Percentiles rank a stretch among this genome's conserved stretches.
Evolutionary conservation across 2,113 vertebrate genomes (phyloP).

Genomic region (Tricholaema leucomelas): DNA sequence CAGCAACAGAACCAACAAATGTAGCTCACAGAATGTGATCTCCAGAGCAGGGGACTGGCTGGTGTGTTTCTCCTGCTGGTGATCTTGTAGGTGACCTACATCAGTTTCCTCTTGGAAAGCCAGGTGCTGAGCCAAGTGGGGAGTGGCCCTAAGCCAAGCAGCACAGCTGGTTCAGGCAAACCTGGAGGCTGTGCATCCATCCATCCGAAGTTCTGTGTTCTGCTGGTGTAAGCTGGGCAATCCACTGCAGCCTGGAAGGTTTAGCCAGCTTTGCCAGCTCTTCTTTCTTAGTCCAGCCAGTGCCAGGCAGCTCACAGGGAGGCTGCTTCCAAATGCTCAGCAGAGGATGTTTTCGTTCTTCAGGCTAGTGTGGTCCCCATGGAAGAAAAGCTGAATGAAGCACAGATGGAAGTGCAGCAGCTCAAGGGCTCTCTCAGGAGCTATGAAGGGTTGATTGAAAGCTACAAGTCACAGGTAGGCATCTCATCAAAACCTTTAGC

Average conservation of each 20-base stretch:
- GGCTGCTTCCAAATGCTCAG: neutral
- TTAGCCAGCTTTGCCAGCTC: neutral
- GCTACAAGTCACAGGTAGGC: slow-evolving; percentile 90
- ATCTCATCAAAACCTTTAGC: neutral
- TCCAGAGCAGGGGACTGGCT: neutral
- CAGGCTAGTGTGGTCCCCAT: slow-evolving; percentile 77
- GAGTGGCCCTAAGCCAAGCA: neutral
- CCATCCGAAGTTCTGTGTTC: neutral
- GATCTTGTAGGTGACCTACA: neutral
- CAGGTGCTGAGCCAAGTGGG: neutral
- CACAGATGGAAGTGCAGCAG: slow-evolving; percentile 84
- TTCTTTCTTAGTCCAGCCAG: neutral
- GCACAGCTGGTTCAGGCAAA: neutral
- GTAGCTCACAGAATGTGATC: neutral
- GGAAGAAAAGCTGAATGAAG: slow-evolving; percentile 85
- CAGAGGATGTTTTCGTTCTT: neutral
- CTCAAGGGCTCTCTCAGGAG: slow-evolving; percentile 84
- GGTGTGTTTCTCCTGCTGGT: neutral
- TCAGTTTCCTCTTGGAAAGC: neutral
- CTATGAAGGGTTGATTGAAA: slow-evolving; percentile 88
- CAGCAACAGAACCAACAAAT: neutral
- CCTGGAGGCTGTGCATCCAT: neutral
- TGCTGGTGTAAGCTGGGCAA: neutral
- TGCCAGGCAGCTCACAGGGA: neutral
- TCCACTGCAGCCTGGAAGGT: neutral